A percentile compares a stretch with the other conserved stretches of the same genome.
These are phyloP conservation scores for Ellobius talpinus DNA, from an alignment of 2,113 vertebrate species.

Conservation along the genomic window DNA sequence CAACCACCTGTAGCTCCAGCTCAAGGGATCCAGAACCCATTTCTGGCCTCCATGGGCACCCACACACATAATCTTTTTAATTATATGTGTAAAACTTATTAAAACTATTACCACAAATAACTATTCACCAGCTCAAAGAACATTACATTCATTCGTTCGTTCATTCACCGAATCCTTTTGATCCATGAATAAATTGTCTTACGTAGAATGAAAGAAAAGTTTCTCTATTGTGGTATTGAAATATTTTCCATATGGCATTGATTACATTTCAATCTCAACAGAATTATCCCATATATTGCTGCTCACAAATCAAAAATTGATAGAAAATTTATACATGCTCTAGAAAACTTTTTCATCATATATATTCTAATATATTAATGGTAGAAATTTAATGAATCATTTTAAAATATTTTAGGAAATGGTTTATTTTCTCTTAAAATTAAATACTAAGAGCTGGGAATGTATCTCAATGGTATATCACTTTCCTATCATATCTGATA, in stretches of 20 bases:
- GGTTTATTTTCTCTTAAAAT: slow-evolving; percentile 2
- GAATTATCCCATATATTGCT: neutral
- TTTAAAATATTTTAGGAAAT: neutral
- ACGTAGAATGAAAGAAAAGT: slow-evolving; percentile 29
- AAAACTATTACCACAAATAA: neutral
- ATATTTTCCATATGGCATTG: neutral
- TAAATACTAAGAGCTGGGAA: neutral
- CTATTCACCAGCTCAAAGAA: neutral
- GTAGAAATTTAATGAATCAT: slow-evolving; percentile 9
- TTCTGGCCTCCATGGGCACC: neutral
- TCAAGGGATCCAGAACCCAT: neutral
- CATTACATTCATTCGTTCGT: neutral
- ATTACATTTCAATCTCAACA: neutral
- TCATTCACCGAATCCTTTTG: neutral
- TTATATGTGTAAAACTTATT: neutral
- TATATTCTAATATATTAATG: slow-evolving; percentile 4
- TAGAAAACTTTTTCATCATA: neutral
- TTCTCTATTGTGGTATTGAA: neutral
- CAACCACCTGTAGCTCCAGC: neutral
- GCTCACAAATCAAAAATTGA: slow-evolving; percentile 17
- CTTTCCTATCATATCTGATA: neutral
- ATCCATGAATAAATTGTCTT: neutral
- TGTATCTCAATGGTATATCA: neutral
- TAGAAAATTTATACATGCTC: neutral
- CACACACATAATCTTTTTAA: neutral